These are phyloP conservation scores for Pseudococcus jackbeardsleyi DNA, from an alignment of 2,888 invertebrate species.

Conservation along the genomic window DNA sequence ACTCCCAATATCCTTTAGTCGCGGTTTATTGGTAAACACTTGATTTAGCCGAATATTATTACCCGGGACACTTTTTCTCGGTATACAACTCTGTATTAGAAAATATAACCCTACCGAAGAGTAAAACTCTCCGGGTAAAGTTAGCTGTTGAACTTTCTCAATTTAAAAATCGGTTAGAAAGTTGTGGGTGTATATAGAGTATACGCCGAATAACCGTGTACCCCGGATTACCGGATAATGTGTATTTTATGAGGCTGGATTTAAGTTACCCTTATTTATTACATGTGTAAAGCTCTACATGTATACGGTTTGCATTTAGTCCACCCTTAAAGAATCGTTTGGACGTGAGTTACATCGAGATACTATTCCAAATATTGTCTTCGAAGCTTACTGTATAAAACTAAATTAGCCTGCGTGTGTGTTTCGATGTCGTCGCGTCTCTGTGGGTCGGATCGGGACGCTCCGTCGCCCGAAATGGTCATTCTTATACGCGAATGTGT, in stretches of 20 bases:
- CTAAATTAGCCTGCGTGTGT: conserved; percentile 46
- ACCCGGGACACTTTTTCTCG: conserved; percentile 33
- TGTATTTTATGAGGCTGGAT: conserved; percentile 65
- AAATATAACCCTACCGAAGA: conserved; percentile 59
- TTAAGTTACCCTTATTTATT: conserved; percentile 65
- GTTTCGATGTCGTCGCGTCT: neutral
- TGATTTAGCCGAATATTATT: conserved; percentile 47
- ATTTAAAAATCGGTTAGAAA: conserved; percentile 64
- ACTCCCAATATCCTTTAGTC: neutral
- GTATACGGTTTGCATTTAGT: conserved; percentile 64
- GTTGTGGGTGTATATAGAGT: conserved; percentile 39
- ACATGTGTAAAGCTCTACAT: conserved; percentile 63
- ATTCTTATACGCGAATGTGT: conserved; percentile 42
- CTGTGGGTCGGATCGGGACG: too few species aligned
- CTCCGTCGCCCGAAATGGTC: neutral
- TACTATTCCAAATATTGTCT: conserved; percentile 63
- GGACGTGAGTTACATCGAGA: conserved; percentile 65
- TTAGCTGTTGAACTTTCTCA: conserved; percentile 65
- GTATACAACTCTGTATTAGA: conserved; percentile 61
- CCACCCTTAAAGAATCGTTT: conserved; percentile 64
- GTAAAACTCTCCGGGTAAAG: conserved; percentile 60
- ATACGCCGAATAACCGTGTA: conserved; percentile 60
- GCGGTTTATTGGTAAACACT: conserved; percentile 41
- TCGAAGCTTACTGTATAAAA: conserved; percentile 58
- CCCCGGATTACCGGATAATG: conserved; percentile 64